phyloP scores from a whole-genome alignment of 2,113 vertebrate genomes.

The Carollia perspicillata region DNA sequence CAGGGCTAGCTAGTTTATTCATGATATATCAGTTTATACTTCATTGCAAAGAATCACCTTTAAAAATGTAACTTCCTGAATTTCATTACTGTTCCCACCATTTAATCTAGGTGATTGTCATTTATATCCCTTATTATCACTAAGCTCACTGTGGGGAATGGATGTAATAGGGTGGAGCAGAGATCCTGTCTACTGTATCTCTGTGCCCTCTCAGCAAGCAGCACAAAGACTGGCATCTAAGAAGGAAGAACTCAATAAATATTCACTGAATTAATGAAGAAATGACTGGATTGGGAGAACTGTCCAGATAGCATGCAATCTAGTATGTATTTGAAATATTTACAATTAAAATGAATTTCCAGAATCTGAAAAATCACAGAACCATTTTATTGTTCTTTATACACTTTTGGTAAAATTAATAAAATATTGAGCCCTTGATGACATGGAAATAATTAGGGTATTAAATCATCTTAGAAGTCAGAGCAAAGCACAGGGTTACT shows the following conservation, averaged over 20 bases:
- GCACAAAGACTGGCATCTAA: neutral
- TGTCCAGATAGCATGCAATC: constrained; percentile 38
- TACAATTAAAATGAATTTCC: constrained; percentile 11
- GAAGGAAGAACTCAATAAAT: constrained; percentile 7
- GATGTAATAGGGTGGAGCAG: neutral
- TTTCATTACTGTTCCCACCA: neutral
- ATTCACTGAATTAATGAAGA: neutral
- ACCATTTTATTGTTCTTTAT: neutral
- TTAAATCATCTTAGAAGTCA: constrained; percentile 40
- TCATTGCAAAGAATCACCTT: constrained; percentile 30
- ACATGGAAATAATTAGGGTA: constrained; percentile 33
- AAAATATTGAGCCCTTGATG: constrained; percentile 50
- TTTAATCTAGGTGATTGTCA: neutral
- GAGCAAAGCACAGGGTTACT: constrained; percentile 28
- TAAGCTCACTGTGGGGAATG: neutral
- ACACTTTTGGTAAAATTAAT: neutral
- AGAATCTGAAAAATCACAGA: constrained; percentile 29
- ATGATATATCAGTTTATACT: neutral
- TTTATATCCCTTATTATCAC: neutral
- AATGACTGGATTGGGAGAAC: neutral
- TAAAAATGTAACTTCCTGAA: neutral
- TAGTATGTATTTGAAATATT: neutral
- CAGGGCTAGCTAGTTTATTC: neutral
- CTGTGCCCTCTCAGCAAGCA: neutral
- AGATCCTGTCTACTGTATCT: neutral